Evolutionary conservation across 2,888 invertebrate species (phyloP), one percentile per base, ranked within the genome.

Genomic region (Drosophila paramelanica): DNA sequence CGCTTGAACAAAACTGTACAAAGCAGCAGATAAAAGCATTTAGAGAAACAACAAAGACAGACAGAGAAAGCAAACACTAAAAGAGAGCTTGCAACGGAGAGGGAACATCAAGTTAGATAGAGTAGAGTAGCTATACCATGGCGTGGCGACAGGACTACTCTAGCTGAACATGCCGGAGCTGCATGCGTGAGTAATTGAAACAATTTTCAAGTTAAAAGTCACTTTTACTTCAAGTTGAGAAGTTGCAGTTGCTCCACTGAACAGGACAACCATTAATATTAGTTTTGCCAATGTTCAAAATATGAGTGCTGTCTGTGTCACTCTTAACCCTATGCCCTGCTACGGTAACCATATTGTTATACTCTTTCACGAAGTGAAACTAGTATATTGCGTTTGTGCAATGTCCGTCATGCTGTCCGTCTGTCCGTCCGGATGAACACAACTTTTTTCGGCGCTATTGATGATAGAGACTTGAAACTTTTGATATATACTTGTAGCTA

Each of bases 1-100:
- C 90, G 89, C 90, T 90, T 85, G 87, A 90, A 87, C 89, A 90
- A 90, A 83, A 87, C 81, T 78, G 79, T 83, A 90, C 84, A 89
- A 86, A 84, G 84, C 77, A 79, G 79, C 71, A 80, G 76, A 85
- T 79, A 79, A 84, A 77, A 81, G 72, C 78, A 64, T 64, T 67
- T 74, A 65, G 53, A 62, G 36, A 49, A 41, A 50, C 52, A 52
- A 45, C 47, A 62, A 14, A 8, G 4, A 14, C 6, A 31, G 20
- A 50, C n/a, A 59, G 36, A 61, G 41, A 57, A 31, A 7, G 14
- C 36, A 36, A 36, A 13, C 11, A 36, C 31, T 31, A 5, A 36
- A 1, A 36, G 36, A 13, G 8, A 51, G 49, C 23, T 41, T 27
- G 38, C 42, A 27, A 58, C 50, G 25, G 20, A 17, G 46, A 45